These are phyloP conservation scores for Phanerotoma sp. DNA, from an alignment of 2,888 invertebrate genomes.

Conservation along the genomic window DNA sequence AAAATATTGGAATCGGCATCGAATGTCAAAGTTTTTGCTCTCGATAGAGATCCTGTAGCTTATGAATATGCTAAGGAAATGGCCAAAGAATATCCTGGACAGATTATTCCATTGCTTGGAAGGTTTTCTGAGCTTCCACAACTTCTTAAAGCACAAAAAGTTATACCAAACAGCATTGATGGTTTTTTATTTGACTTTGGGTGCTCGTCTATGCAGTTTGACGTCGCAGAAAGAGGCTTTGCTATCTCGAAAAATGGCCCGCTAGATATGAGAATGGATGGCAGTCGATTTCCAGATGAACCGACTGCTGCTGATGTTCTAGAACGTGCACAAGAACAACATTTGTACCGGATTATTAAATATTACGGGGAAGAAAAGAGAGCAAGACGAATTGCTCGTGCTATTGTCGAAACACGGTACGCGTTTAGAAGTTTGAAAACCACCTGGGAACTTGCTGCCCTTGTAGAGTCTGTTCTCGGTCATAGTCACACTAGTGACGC, in stretches of 20 bases:
- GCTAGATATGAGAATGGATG: conserved; percentile 96
- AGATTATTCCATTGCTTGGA: conserved; percentile 79
- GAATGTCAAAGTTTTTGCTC: conserved; percentile 70
- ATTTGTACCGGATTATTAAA: conserved; percentile 82
- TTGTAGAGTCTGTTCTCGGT: conserved; percentile 67
- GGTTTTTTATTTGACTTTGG: conserved; percentile 92
- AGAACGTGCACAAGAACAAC: conserved; percentile 74
- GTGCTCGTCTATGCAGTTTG: conserved; percentile 94
- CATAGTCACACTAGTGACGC: conserved; percentile 67
- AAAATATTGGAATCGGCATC: conserved; percentile 69
- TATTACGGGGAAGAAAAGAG: conserved; percentile 89
- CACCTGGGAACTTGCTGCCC: conserved; percentile 77
- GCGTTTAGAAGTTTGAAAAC: conserved; percentile 75
- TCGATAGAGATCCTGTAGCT: conserved; percentile 88
- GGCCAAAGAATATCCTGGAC: conserved; percentile 67
- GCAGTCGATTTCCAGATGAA: conserved; percentile 66
- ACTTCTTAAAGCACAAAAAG: conserved; percentile 63
- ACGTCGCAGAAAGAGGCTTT: conserved; percentile 80
- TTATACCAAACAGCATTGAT: conserved; percentile 73
- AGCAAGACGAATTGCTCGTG: conserved; percentile 83
- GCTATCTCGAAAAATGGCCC: conserved; percentile 82
- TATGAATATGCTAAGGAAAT: conserved; percentile 68
- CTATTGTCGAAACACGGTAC: conserved; percentile 80
- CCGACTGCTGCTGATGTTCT: conserved; percentile 88
- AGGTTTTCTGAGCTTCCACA: conserved; percentile 83